These are phyloP conservation scores for Mythimna loreyi DNA, from an alignment of 2,888 invertebrate species.

Conservation along the genomic window DNA sequence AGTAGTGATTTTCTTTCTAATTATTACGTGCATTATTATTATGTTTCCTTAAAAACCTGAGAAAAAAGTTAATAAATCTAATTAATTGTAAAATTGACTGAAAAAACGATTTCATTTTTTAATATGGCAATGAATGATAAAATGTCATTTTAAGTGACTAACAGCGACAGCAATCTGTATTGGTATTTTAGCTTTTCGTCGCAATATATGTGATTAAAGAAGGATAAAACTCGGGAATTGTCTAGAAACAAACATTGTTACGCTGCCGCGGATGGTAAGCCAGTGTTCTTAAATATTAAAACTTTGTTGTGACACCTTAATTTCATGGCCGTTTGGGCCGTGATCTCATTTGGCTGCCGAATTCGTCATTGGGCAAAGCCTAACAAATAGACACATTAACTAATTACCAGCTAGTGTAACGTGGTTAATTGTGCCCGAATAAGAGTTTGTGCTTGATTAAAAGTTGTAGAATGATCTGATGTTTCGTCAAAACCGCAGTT, in stretches of 20 bases:
- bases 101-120: neutral
- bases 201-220: conserved; percentile 35
- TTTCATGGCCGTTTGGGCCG: conserved; percentile 49
- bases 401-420: conserved; percentile 9
- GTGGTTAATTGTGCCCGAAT: neutral
- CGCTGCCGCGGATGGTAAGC: conserved; percentile 56
- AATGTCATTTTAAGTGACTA: conserved; percentile 60
- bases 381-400: conserved; percentile 30
- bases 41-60: fast-evolving
- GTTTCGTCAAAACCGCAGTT: neutral
- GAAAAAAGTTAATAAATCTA: neutral
- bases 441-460: no score
- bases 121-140: conserved; percentile 32
- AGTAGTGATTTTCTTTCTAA: neutral
- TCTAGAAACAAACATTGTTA: conserved; percentile 19
- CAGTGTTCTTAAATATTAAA: conserved; percentile 7
- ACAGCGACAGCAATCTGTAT: conserved; percentile 49
- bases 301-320: conserved; percentile 12
- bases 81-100: neutral
- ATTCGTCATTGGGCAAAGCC: conserved; percentile 58
- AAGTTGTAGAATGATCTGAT: neutral
- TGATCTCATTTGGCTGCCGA: conserved; percentile 64
- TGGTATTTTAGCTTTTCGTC: conserved; percentile 43
- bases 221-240: conserved; percentile 23
- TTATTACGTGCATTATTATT: neutral